Evolutionary conservation across 2,888 invertebrate species (phyloP), one percentile per base, ranked within the genome.

Genomic region (Eurytoma californica): DNA sequence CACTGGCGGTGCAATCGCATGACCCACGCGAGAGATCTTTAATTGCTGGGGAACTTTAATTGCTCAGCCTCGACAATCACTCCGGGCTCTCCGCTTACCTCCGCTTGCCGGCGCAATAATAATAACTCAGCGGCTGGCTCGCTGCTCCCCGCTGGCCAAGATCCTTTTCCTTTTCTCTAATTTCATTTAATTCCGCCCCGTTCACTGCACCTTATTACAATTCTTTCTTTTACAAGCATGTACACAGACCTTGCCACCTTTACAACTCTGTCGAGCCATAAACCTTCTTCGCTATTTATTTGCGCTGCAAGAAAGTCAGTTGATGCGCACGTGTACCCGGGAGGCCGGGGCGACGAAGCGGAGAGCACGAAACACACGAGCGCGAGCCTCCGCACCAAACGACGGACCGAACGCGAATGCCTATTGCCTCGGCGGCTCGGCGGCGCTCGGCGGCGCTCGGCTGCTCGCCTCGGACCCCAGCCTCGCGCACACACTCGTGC

Each of bases 391-490:
- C 67, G 70, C 72, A 76, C 75, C 67, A 63, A 20, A 68, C 80
- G 76, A 63, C 76, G 61, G 61, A 66, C 55, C 72, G 75, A 65
- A 73, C 79, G 80, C 61, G 72, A 72, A 69, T 79, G 79, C 63
- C 55, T n/a, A 24, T 24, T 24, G 24, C 24, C 24, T 39, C 47
- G n/a, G 53, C 49, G 12, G 39, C 18, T 3, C 20, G 18, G 12
- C 14, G 12, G 12, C 14, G 12, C 14, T 9, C 49, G 49, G 12
- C 49, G 14, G 14, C 49, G 14, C 49, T 14, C 49, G 14, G 14
- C 14, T 1, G 49, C 49, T n/a, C 39, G 24, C 18, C 14, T 4
- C 57, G 58, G 66, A 14, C 16, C 57, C 47, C 58, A 49, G 68
- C 53, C 72, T n/a, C 66, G 51, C 72, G 57, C 61, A 55, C 66